Base-by-base conservation (phyloP, 2,113 vertebrate species). In the Cyprinus carpio region DNA sequence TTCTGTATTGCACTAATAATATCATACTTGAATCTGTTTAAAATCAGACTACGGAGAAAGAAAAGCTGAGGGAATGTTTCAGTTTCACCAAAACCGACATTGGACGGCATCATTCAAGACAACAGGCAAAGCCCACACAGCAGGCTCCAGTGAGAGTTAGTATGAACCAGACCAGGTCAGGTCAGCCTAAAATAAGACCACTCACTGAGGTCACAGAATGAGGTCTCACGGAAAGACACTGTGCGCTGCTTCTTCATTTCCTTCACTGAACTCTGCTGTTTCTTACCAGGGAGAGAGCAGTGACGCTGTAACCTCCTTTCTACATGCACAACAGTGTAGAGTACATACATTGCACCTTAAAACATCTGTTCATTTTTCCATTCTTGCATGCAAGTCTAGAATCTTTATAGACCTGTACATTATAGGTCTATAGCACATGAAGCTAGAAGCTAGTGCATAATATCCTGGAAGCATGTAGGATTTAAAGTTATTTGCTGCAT, bases 201-300 rank as follows among this genome's bases (percentile, higher is more conserved):
- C 92, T 94, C 92, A 94, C 93, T 72, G 88, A 23, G 64, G 82
- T 89, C 79, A 74, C 87, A 75, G 90, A 93, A 23, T 51, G 56
- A 79, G 84, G 86, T 90, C 90, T 91, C 34, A 89, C 23, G 65
- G 81, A 93, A 2, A 79, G 2, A 65, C 84, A 18, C 74, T 88
- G 31, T 82, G 87, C 40, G 72, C 81, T 82, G 29, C 13, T 62
- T 78, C 4, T n/a, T 1, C 15, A 40, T 58, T 80, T 83, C 75
- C 58, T 62, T 88, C 74, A 76, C 8, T 75, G 20, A 29, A 91
- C n/a, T 65, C 74, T 74, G 62, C 86, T 85, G 71, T 87, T 85
- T 90, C 87, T 86, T 90, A 88, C 6, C 80, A 10, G 81, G 71
- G 74, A 85, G 60, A 79, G 87, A 82, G 83, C 8, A 56, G 72